A percentile compares a stretch with the other conserved stretches of the same genome.
phyloP scores from a whole-genome alignment of 2,888 invertebrate species.

The Lasioglossum figueresi region DNA sequence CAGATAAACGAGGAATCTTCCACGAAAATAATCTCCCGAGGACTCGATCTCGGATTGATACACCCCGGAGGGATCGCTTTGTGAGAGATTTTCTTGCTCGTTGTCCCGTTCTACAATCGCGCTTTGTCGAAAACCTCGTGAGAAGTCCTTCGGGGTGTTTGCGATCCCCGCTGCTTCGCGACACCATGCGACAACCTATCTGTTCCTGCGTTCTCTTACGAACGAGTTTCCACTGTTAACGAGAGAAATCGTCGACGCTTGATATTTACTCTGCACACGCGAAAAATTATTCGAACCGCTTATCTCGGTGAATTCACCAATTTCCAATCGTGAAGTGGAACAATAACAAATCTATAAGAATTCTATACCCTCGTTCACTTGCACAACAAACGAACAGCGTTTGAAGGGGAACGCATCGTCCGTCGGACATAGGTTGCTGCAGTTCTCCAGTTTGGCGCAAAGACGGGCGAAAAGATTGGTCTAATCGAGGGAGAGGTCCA shows the following conservation, averaged over 20 bases:
- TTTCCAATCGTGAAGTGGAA: too few species aligned
- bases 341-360: too few species aligned
- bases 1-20: slow-evolving; percentile 75
- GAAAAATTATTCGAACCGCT: neutral
- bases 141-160: slow-evolving; percentile 60
- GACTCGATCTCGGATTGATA: slow-evolving; percentile 78
- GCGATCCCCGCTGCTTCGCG: slow-evolving; percentile 30
- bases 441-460: neutral
- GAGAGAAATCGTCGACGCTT: neutral
- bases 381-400: neutral
- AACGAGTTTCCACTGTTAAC: neutral
- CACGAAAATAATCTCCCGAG: slow-evolving; percentile 77
- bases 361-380: too few species aligned
- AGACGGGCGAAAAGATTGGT: neutral
- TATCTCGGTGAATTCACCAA: neutral
- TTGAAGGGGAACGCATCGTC: neutral
- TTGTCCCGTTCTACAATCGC: slow-evolving; percentile 50
- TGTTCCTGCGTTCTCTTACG: neutral
- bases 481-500: slow-evolving; percentile 6
- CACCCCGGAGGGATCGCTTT: slow-evolving; percentile 70
- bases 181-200: neutral
- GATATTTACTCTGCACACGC: neutral
- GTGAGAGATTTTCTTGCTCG: slow-evolving; percentile 61
- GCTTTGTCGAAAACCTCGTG: slow-evolving; percentile 64
- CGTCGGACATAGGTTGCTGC: neutral